These are phyloP conservation scores for Oncorhynchus keta DNA, from an alignment of 2,113 vertebrate genomes.

Conservation along the genomic window DNA sequence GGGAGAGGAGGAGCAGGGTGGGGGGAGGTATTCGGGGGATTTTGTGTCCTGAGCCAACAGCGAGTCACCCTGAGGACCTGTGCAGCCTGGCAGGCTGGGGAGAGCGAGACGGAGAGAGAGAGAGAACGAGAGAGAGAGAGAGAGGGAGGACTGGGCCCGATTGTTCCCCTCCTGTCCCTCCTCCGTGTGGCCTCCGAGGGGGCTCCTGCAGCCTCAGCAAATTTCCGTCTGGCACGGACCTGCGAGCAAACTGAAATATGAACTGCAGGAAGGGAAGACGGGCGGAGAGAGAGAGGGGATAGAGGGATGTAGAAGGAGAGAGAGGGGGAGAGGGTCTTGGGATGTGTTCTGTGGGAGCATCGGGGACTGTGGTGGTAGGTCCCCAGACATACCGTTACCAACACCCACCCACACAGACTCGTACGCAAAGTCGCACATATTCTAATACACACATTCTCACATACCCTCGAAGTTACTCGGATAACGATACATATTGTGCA, in stretches of 20 bases:
- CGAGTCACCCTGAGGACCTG: constrained; percentile 83
- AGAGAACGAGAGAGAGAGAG: constrained; percentile 41
- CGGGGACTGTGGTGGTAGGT: constrained; percentile 26
- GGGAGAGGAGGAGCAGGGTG: constrained; percentile 59
- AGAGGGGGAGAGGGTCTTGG: background rate
- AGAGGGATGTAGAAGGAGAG: constrained; percentile 33
- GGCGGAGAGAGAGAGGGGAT: constrained; percentile 31
- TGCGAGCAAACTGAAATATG: constrained; percentile 93
- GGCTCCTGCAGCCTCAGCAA: constrained; percentile 85
- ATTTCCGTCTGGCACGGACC: constrained; percentile 92
- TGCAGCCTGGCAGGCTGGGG: constrained; percentile 84
- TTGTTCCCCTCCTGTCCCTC: constrained; percentile 88
- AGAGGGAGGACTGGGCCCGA: constrained; percentile 80
- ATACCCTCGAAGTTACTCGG: constrained; percentile 1
- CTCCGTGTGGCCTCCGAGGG: constrained; percentile 90
- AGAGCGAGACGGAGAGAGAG: constrained; percentile 67
- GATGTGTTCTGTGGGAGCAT: constrained; percentile 59
- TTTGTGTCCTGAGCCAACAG: constrained; percentile 64
- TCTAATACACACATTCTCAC: constrained; percentile 1
- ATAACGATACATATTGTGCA: background rate
- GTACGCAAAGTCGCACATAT: constrained; percentile 21
- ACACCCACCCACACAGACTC: constrained; percentile 1
- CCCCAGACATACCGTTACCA: background rate
- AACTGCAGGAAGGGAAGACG: constrained; percentile 77
- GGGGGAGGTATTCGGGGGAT: constrained; percentile 45